Conservation (phyloP, 1,140 invertebrate genomes). For the Pseudomyrmex cubaensis region DNA sequence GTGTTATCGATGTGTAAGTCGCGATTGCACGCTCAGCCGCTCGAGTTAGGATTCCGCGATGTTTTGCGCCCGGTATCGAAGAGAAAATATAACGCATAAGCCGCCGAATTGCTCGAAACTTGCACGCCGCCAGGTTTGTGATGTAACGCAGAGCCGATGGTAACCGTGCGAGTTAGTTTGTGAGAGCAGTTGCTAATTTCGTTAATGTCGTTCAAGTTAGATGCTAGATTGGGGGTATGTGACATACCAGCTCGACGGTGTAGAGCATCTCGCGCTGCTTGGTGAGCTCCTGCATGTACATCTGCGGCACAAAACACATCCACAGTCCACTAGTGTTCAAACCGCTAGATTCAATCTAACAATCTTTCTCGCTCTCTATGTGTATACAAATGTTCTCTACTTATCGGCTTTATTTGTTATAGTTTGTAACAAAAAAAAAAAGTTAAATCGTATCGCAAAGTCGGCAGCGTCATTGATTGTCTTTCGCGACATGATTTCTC, state of each 20-base stretch:
- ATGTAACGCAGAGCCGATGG: conserved; percentile 41
- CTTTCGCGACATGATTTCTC: conserved; percentile 30
- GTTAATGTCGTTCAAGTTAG: conserved; percentile 34
- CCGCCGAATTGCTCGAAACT: background rate
- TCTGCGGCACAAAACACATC: conserved; percentile 88
- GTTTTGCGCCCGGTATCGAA: background rate
- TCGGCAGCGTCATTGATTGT: background rate
- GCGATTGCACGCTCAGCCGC: background rate
- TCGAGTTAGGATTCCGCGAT: conserved; percentile 11
- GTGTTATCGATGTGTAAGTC: background rate
- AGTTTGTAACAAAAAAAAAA: background rate
- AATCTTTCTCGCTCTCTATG: conserved; percentile 52
- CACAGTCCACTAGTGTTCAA: conserved; percentile 85
- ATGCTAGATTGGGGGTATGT: conserved; percentile 83
- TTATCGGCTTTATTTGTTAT: conserved; percentile 1
- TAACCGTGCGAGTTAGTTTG: conserved; percentile 16
- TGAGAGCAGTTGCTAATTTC: conserved; percentile 19
- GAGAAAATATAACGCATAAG: conserved; percentile 19
- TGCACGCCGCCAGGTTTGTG: conserved; percentile 22
- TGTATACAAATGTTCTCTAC: conserved; percentile 25
- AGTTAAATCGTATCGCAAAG: conserved; percentile 26
- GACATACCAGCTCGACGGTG: conserved; percentile 93
- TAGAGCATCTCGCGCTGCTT: conserved; percentile 94
- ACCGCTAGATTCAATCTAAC: conserved; percentile 75
- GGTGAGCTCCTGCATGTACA: conserved; percentile 95